A percentile compares a stretch with the other conserved stretches of the same genome.
Evolutionary conservation across 2,113 vertebrate species (phyloP).

Genomic region (Cygnus buccinator): DNA sequence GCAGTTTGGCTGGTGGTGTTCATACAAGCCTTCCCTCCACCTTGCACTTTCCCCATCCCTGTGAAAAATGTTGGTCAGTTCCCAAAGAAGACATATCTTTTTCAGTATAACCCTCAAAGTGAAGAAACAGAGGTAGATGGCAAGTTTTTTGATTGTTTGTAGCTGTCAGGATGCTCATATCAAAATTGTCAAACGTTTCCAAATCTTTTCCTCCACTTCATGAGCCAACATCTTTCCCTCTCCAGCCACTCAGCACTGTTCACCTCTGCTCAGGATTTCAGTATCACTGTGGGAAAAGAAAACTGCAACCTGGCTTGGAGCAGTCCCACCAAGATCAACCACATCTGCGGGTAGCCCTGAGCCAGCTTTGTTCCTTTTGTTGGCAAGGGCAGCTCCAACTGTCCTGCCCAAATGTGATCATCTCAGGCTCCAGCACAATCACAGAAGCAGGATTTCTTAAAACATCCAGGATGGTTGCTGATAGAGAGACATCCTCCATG

Average conservation of each 20-base stretch:
- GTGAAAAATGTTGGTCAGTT: neutral
- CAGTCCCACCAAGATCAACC: neutral
- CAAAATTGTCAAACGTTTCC: neutral
- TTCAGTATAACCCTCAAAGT: neutral
- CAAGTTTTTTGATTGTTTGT: neutral
- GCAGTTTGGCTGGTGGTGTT: neutral
- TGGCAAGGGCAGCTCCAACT: neutral
- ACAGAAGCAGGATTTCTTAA: neutral
- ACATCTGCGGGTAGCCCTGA: neutral
- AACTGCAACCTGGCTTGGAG: neutral
- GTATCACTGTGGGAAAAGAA: neutral
- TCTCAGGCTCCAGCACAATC: neutral
- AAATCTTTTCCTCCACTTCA: neutral
- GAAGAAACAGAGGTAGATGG: neutral
- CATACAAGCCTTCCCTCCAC: neutral
- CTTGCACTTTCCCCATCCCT: neutral
- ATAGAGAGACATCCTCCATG: neutral
- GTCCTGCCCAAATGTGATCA: fast-evolving
- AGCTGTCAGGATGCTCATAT: neutral
- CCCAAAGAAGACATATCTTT: neutral
- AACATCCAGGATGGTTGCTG: neutral
- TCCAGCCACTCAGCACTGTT: neutral
- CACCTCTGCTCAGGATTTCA: fast-evolving
- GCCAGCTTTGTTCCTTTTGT: neutral
- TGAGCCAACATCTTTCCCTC: neutral